Conservation (phyloP, 2,113 vertebrate genomes). For the Microtus richardsoni region DNA sequence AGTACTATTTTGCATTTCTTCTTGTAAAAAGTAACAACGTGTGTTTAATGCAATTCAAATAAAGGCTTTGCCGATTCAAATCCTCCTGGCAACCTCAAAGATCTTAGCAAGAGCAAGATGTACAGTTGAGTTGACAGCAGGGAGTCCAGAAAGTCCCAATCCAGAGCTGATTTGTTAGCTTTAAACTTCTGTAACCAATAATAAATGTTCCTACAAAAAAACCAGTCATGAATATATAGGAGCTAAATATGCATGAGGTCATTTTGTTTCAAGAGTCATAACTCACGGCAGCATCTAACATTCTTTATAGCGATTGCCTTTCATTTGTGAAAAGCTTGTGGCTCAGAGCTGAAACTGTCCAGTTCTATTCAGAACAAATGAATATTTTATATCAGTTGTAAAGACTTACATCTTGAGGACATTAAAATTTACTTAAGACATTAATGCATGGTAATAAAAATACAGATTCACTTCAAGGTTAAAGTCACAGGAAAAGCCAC, state of each 20-base stretch:
- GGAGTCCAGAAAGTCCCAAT: slow-evolving; percentile 34
- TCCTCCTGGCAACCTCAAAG: slow-evolving; percentile 41
- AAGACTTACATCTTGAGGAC: slow-evolving; percentile 72
- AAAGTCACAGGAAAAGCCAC: slow-evolving; percentile 1
- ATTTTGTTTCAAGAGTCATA: slow-evolving; percentile 65
- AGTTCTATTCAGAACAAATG: slow-evolving; percentile 55
- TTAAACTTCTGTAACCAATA: slow-evolving; percentile 39
- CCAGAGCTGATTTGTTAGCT: slow-evolving; percentile 60
- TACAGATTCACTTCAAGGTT: slow-evolving; percentile 52
- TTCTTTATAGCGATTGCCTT: slow-evolving; percentile 48
- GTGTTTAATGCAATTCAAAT: slow-evolving; percentile 17
- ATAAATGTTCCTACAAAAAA: slow-evolving; percentile 47
- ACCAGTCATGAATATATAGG: neutral
- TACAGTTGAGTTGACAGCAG: slow-evolving; percentile 2
- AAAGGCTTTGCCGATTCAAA: neutral
- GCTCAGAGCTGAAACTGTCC: slow-evolving; percentile 56
- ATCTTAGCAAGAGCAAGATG: slow-evolving; percentile 57
- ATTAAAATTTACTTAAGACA: slow-evolving; percentile 75
- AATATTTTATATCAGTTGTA: slow-evolving; percentile 69
- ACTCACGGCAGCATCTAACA: slow-evolving; percentile 62
- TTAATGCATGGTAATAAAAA: slow-evolving; percentile 49
- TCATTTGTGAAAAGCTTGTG: slow-evolving; percentile 66
- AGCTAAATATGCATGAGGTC: slow-evolving; percentile 72
- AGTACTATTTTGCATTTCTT: neutral
- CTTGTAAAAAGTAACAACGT: slow-evolving; percentile 46